A percentile compares a stretch with the other conserved stretches of the same genome.
These are phyloP conservation scores for Zaprionus taronus DNA, from an alignment of 1,140 invertebrate genomes.

Conservation along the genomic window DNA sequence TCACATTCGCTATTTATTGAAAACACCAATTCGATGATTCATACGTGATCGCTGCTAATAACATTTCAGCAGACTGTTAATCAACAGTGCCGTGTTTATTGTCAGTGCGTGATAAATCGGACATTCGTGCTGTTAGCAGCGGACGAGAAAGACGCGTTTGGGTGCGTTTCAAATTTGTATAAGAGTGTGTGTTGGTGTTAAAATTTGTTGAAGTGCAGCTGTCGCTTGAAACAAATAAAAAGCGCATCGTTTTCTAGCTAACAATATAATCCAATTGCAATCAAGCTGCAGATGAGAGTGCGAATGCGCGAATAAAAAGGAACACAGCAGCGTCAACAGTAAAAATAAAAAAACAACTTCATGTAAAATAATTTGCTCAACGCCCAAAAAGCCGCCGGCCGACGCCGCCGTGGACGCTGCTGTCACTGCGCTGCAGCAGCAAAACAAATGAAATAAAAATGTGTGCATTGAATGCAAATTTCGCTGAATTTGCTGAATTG, in stretches of 20 bases:
- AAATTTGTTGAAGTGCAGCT: slow-evolving; percentile 64
- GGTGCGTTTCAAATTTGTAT: slow-evolving; percentile 42
- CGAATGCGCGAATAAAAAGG: slow-evolving; percentile 4
- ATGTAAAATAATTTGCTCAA: slow-evolving; percentile 60
- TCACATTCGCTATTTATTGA: not conserved
- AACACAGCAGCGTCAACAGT: slow-evolving; percentile 1
- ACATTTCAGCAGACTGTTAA: slow-evolving; percentile 30
- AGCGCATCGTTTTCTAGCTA: slow-evolving; percentile 21
- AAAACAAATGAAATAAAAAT: slow-evolving; percentile 64
- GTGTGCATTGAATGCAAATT: slow-evolving; percentile 44
- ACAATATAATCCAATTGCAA: slow-evolving; percentile 34
- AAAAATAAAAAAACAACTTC: slow-evolving; percentile 37
- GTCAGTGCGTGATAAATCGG: slow-evolving; percentile 11
- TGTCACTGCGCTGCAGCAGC: slow-evolving; percentile 29
- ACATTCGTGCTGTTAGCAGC: slow-evolving; percentile 54
- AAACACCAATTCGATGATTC: not conserved
- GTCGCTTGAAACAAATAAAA: slow-evolving; percentile 71
- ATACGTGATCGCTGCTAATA: slow-evolving; percentile 14
- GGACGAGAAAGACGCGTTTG: slow-evolving; percentile 54
- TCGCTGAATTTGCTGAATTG: slow-evolving; percentile 56
- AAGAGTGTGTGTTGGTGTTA: slow-evolving; percentile 49
- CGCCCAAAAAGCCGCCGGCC: slow-evolving; percentile 73
- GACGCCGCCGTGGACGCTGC: slow-evolving; percentile 32
- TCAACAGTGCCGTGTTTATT: slow-evolving; percentile 8
- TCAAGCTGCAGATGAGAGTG: slow-evolving; percentile 19